These are phyloP conservation scores for Dicycla oo DNA, from an alignment of 2,888 invertebrate species.

Conservation along the genomic window DNA sequence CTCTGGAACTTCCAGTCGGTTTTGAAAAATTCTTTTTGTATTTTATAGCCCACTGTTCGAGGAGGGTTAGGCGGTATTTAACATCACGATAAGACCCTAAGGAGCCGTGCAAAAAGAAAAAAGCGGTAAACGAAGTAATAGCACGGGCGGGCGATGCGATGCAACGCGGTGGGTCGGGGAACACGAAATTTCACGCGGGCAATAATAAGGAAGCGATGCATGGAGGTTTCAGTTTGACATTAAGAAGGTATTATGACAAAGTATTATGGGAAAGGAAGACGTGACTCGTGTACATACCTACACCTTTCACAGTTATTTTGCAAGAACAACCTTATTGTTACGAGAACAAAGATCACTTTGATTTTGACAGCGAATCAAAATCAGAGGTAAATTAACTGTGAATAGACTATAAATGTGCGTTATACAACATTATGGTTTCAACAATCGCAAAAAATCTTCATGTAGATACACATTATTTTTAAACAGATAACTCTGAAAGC, in stretches of 20 bases:
- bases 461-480: slow-evolving; percentile 1
- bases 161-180: too few relatives aligned
- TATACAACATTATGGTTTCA: background rate
- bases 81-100: too few relatives aligned
- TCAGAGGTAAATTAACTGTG: background rate
- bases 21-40: too few relatives aligned
- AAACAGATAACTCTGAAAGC: slow-evolving; percentile 7
- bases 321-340: background rate
- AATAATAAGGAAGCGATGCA: too few relatives aligned
- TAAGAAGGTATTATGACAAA: background rate
- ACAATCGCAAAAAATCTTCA: background rate
- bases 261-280: background rate
- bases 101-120: too few relatives aligned
- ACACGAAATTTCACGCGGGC: too few relatives aligned
- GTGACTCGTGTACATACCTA: background rate
- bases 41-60: too few relatives aligned
- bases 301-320: background rate
- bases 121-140: too few relatives aligned
- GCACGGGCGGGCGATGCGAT: too few relatives aligned
- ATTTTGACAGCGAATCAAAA: background rate
- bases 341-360: background rate
- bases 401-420: background rate
- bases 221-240: background rate
- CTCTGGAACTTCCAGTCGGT: too few relatives aligned
- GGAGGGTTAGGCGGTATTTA: too few relatives aligned